Evolutionary conservation across 2,113 vertebrate genomes (phyloP).

Genomic region (Clinocottus analis): DNA sequence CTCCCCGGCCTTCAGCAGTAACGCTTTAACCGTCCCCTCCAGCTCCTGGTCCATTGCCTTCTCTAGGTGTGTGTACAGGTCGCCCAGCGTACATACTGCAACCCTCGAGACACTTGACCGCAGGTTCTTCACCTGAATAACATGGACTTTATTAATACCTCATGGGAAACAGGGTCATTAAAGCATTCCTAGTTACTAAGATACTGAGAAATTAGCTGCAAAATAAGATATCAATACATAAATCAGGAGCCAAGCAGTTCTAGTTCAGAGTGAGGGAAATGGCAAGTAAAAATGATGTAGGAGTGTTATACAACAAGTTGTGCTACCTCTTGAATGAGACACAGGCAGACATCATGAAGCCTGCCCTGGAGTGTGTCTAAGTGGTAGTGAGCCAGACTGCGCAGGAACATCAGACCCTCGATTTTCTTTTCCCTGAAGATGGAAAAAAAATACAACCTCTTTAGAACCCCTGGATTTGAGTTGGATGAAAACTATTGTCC

Average conservation of each 20-base stretch:
- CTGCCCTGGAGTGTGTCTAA: slow-evolving; percentile 83
- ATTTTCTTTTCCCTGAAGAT: slow-evolving; percentile 95
- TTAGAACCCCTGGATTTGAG: background rate
- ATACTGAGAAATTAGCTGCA: background rate
- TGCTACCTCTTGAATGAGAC: slow-evolving; percentile 92
- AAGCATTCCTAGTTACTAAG: background rate
- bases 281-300: background rate
- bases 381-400: slow-evolving; percentile 90
- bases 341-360: slow-evolving; percentile 91
- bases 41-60: slow-evolving; percentile 96
- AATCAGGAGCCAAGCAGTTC: background rate
- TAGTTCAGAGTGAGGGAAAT: background rate
- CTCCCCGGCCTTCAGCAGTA: slow-evolving; percentile 93
- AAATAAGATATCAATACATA: background rate
- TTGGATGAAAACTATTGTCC: background rate
- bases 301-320: slow-evolving; percentile 21
- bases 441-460: slow-evolving; percentile 7
- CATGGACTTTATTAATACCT: background rate
- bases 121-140: slow-evolving; percentile 92
- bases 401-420: slow-evolving; percentile 88
- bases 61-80: slow-evolving; percentile 90
- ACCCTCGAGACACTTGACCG: slow-evolving; percentile 94
- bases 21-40: slow-evolving; percentile 88
- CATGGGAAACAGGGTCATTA: background rate
- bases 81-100: slow-evolving; percentile 90